Evolutionary conservation across 2,888 invertebrate species (phyloP), one percentile per base, ranked within the genome.

Genomic region (Eristalis tenax): DNA sequence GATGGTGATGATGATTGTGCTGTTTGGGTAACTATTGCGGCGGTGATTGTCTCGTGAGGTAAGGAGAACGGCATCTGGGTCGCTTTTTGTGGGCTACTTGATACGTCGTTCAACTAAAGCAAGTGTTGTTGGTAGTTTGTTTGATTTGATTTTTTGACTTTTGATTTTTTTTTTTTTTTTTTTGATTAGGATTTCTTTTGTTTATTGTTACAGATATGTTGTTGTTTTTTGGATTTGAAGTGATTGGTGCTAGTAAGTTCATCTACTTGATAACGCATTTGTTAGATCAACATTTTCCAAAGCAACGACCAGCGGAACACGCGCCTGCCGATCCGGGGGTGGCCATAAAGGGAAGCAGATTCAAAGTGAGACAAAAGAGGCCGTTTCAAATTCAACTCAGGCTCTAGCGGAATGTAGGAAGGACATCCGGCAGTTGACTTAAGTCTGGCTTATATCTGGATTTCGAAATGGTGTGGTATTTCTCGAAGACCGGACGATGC

Each of bases 1-100:
- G 83, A 80, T 77, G 74, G 71, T 73, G 70, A 70, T 68, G 83
- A 79, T 78, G 76, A 85, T 85, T 85, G 88, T 82, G 78, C 81
- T 82, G 81, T 84, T 88, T 85, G 88, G 71, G 89, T 84, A 71
- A 85, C 86, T 71, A 88, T 80, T 76, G 88, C 83, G 76, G 88
- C 82, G 50, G 87, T 87, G 77, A 89, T 88, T 88, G 83, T 85
- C 81, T 89, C 89, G 84, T 84, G 83, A 81, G 89, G 88, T 89
- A 88, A 83, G 61, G 89, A 88, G 70, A 89, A 83, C 81, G 89
- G 89, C 87, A 89, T 85, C 88, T 81, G 76, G 81, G 83, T 74
- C 70, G 80, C 87, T 89, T 90, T 90, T 89, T 89, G 89, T 88
- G 90, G 90, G 88, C 90, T 90, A 89, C 89, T 89, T 85, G 90